A percentile compares a stretch with the other conserved stretches of the same genome.
phyloP scores from a whole-genome alignment of 2,888 invertebrate species.

The Tachina lurida region DNA sequence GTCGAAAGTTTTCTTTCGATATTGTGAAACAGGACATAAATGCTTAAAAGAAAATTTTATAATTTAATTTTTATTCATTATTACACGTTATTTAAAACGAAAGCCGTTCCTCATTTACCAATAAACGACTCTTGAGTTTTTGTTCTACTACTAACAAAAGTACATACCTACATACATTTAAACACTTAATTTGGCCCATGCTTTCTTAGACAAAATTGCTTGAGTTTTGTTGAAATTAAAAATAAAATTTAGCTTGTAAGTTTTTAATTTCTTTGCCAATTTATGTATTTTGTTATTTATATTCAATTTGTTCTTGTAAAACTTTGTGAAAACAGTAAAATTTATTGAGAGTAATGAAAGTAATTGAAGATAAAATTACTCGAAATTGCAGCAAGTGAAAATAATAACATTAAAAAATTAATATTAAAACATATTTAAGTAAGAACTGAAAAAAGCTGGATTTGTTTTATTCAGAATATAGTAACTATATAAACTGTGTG shows the following conservation, averaged over 20 bases:
- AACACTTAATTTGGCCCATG: slow-evolving; percentile 13
- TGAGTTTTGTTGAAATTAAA: slow-evolving; percentile 36
- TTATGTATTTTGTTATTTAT: slow-evolving; percentile 37
- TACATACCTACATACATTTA: neutral
- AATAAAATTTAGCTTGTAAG: slow-evolving; percentile 60
- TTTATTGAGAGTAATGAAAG: slow-evolving; percentile 28
- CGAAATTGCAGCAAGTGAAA: slow-evolving; percentile 24
- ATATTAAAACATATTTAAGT: slow-evolving; percentile 46
- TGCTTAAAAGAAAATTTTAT: slow-evolving; percentile 15
- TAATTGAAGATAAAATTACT: slow-evolving; percentile 34
- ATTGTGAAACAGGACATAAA: too few species aligned
- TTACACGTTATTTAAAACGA: slow-evolving; percentile 22
- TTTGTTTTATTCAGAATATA: neutral
- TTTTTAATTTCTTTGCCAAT: slow-evolving; percentile 53
- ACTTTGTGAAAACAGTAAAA: slow-evolving; percentile 44
- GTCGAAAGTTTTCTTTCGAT: too few species aligned
- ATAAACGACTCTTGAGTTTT: slow-evolving; percentile 1
- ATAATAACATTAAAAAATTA: slow-evolving; percentile 18
- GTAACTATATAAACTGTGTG: too few species aligned
- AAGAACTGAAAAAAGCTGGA: slow-evolving; percentile 25
- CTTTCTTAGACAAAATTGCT: slow-evolving; percentile 30
- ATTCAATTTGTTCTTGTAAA: slow-evolving; percentile 54
- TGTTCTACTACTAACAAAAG: slow-evolving; percentile 7
- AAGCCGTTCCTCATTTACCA: slow-evolving; percentile 27
- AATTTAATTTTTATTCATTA: slow-evolving; percentile 19